These are phyloP conservation scores for roundworm (Caenorhabditis elegans) DNA, from an alignment of 1,140 invertebrate species.

Conservation along the genomic window DNA sequence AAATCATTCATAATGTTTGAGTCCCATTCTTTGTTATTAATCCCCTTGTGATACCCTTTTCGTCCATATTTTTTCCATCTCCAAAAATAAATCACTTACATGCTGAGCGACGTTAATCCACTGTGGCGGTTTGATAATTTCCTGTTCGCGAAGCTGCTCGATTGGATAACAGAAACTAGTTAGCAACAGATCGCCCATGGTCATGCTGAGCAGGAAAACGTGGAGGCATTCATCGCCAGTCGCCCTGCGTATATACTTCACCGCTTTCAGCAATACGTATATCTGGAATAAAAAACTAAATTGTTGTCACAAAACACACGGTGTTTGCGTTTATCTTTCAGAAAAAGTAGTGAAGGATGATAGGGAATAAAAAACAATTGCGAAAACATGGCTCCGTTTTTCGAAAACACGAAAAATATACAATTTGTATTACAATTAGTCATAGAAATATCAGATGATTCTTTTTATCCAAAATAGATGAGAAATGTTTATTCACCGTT, in stretches of 20 bases:
- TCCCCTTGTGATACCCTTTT: background rate
- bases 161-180: conserved; percentile 46
- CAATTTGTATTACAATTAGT: background rate
- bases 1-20: background rate
- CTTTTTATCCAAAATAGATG: too few relatives aligned
- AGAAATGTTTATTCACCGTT: too few relatives aligned
- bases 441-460: too few relatives aligned
- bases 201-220: conserved; percentile 48
- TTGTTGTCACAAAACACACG: too few relatives aligned
- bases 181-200: conserved; percentile 35
- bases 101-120: conserved; percentile 28
- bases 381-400: background rate
- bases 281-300: background rate
- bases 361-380: too few relatives aligned
- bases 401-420: background rate
- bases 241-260: conserved; percentile 24
- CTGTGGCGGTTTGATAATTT: conserved; percentile 34
- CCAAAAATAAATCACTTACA: background rate
- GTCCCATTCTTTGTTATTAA: background rate
- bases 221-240: conserved; percentile 44
- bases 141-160: conserved; percentile 35
- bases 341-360: too few relatives aligned
- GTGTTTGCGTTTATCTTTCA: background rate
- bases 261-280: background rate
- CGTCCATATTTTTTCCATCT: background rate